Base-by-base conservation (phyloP, 2,888 invertebrate species). In the Quadroppia sp. region DNA sequence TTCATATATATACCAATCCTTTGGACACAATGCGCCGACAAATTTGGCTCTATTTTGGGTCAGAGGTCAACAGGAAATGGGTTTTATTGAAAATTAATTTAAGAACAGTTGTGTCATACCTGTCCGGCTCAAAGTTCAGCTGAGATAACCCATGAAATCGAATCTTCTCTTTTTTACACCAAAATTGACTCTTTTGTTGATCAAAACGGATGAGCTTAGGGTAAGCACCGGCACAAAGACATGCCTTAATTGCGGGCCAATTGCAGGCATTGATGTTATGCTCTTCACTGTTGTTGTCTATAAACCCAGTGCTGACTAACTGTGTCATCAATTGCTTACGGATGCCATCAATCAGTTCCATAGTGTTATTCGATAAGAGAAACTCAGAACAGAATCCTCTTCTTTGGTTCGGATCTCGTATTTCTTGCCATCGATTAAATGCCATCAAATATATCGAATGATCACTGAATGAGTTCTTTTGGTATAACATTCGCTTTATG, bases 241-340 rank as follows among this genome's bases (percentile, higher is more conserved):
- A 91, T 0, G 92, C 91, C 81, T 96, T 96, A 0, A 98, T 89
- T 73, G 95, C 88, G 15, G 92, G 89, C 93, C 93, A 94, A 80
- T 89, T 89, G 79, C 90, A 89, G 0, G 91, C 89, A 83, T 94
- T 90, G 0, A 86, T 82, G 83, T 96, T 96, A 45, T 93, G 86
- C 80, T 91, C 90, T 77, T 89, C 78, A 75, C 92, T 89, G 79
- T 89, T 90, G 0, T 80, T 79, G 73, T 87, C 85, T 0, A 92
- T 89, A 79, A 92, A 89, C 3, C 90, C 89, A 0, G 90, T 85
- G 1, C 84, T 84, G 70, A 90, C 84, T 6, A 96, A 83, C 80
- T 94, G 90, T 0, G 90, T 90, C 40, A 93, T 83, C 32, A 96
- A 84, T 80, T 94, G 93, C 0, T 89, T 86, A 30, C 95, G 87